These are phyloP conservation scores for Malthinus seriepunctatus DNA, from an alignment of 2,888 invertebrate genomes.

Conservation along the genomic window DNA sequence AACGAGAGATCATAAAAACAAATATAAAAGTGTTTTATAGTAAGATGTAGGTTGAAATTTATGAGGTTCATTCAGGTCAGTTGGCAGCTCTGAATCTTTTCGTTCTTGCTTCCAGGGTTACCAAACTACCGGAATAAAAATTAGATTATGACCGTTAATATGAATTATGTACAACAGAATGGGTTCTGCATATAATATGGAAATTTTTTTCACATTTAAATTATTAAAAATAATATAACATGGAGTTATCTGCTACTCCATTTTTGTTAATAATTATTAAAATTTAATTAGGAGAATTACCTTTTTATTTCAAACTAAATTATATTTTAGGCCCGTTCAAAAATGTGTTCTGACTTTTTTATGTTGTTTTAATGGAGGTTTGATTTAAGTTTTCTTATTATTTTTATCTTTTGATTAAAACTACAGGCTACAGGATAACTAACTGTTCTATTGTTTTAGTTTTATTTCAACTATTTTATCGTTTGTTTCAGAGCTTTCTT, in stretches of 20 bases:
- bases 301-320: neutral
- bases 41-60: slow-evolving; percentile 29
- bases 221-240: too few relatives aligned
- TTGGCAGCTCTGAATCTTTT: slow-evolving; percentile 27
- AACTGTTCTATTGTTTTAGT: too few relatives aligned
- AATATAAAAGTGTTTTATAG: slow-evolving; percentile 30
- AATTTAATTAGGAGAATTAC: neutral
- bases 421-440: too few relatives aligned
- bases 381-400: too few relatives aligned
- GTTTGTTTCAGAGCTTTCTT: too few relatives aligned
- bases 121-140: slow-evolving; percentile 29
- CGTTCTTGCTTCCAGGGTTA: slow-evolving; percentile 16
- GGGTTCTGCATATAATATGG: slow-evolving; percentile 7
- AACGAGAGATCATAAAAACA: slow-evolving; percentile 23
- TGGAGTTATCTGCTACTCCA: neutral
- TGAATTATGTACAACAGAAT: slow-evolving; percentile 24
- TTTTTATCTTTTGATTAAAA: too few relatives aligned
- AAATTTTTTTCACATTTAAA: neutral
- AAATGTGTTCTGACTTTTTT: too few relatives aligned
- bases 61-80: slow-evolving; percentile 30
- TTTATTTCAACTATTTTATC: too few relatives aligned
- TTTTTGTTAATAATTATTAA: neutral
- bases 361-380: too few relatives aligned
- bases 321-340: too few relatives aligned
- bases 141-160: slow-evolving; percentile 30